Base-by-base conservation (phyloP, 1,140 invertebrate species). In the Drosophila lacertosa region DNA sequence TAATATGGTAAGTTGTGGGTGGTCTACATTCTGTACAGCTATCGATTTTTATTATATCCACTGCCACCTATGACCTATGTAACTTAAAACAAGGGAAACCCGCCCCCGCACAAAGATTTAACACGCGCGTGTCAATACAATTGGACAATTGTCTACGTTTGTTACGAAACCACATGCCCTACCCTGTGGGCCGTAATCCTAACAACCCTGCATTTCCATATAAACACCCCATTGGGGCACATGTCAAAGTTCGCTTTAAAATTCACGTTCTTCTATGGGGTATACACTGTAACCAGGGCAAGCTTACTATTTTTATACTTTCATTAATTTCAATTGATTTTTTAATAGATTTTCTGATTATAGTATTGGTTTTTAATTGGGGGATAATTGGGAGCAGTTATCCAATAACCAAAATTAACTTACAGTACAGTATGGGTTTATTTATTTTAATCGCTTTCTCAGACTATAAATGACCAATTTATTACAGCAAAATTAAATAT, bases 1-100 rank as follows among this genome's bases (percentile, higher is more conserved):
- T 54, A 88, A 88, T 82, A 77, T 88, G 82, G 82, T 88, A 45
- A 88, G 82, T 73, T 74, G 24, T 65, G 42, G 29, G 62, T 51
- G 54, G 5, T 13, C 5, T 0, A 71, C 68, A 53, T 54, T 69
- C 22, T 59, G 32, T 22, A 48, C 15, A 54, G 53, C 22, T 82
- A 86, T 86, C 84, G 81, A 86, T 86, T 86, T 80, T 66, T 45
- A 29, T 57, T 63, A 54, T 47, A 53, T 20, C n/a, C 29, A 48
- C 39, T 22, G 10, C 4, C n/a, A 29, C 4, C 58, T 72, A 80
- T 80, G 80, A 84, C 80, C 80, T 80, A 84, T 82, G 79, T 71
- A 78, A 77, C 60, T 65, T 35, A 24, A 50, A 16, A 40, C 7
- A 47, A 68, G 37, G n/a, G 18, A 29, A 53, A 64, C 39, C 58